phyloP scores from a whole-genome alignment of 2,888 invertebrate genomes.

The Tenthredo scrophulariae region DNA sequence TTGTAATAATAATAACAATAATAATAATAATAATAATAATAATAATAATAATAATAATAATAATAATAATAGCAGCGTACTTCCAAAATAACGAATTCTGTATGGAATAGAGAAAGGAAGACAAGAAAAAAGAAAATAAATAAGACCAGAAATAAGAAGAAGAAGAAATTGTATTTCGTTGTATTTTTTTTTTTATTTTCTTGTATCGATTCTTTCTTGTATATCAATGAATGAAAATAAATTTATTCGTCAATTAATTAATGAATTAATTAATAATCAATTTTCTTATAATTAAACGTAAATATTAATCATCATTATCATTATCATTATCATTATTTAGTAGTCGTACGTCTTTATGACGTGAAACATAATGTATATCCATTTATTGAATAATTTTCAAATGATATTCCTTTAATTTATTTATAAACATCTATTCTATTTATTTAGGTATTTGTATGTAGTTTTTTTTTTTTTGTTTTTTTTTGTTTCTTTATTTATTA shows the following conservation, averaged over 20 bases:
- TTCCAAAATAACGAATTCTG: not conserved
- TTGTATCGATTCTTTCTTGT: no score
- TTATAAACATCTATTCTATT: not conserved
- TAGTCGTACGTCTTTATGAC: not conserved
- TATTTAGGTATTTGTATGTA: conserved; percentile 58
- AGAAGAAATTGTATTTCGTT: not conserved
- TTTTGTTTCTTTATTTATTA: conserved; percentile 60
- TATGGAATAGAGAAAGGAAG: no score
- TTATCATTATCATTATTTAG: not conserved
- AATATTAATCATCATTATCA: not conserved
- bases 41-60: not conserved
- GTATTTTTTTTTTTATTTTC: conserved; percentile 50
- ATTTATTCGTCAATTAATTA: no score
- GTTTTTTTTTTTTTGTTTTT: conserved; percentile 60
- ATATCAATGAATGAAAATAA: no score
- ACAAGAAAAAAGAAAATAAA: no score
- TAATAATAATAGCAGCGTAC: not conserved
- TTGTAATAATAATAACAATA: not conserved
- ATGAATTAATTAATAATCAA: conserved; percentile 12
- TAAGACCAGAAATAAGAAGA: no score
- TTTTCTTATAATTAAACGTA: not conserved
- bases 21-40: not conserved
- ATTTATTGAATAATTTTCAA: not conserved
- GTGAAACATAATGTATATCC: no score
- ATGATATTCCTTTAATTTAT: not conserved